Evolutionary conservation across 2,113 vertebrate genomes (phyloP), one percentile per base, ranked within the genome.

Genomic region (Nematolebias whitei): DNA sequence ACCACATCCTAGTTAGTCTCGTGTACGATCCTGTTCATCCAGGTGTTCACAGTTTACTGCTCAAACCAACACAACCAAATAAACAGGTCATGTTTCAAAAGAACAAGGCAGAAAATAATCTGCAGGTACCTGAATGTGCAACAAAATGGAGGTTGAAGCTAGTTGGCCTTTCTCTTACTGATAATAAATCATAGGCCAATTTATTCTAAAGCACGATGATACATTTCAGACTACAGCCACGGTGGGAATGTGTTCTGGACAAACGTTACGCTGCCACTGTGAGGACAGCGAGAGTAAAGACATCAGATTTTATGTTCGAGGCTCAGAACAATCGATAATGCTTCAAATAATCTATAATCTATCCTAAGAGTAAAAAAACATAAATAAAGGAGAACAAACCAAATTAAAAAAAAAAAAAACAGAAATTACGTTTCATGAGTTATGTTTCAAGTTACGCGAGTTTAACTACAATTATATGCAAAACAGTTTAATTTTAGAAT

Each of bases 231-330:
- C 2, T 15, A 8, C 18, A 20, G 18, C 9, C 9, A 10, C 44
- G 10, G 44, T 47, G n/a, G 11, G n/a, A 19, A 10, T 20, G 44
- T 18, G 38, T 19, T 32, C 29, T 12, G n/a, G 3, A 55, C 7
- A 61, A n/a, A 62, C 45, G 80, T 56, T 64, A 71, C 24, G 77
- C 78, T 82, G 85, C 85, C 84, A 68, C 78, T 7, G 14, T 26
- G 73, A 54, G 85, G 85, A 73, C 68, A 67, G 48, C 0, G 1
- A 1, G 16, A 67, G 79, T 12, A 85, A 69, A 32, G 56, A 69
- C 82, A 79, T 16, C 65, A 23, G 41, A 54, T 53, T 38, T 44
- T 29, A 1, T 35, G n/a, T 38, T 7, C 1, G 26, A 29, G 43
- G 47, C 52, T 71, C 62, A 77, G 63, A 74, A 59, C 39, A 51